These are phyloP conservation scores for Melieria picta DNA, from an alignment of 2,888 invertebrate genomes.

Conservation along the genomic window DNA sequence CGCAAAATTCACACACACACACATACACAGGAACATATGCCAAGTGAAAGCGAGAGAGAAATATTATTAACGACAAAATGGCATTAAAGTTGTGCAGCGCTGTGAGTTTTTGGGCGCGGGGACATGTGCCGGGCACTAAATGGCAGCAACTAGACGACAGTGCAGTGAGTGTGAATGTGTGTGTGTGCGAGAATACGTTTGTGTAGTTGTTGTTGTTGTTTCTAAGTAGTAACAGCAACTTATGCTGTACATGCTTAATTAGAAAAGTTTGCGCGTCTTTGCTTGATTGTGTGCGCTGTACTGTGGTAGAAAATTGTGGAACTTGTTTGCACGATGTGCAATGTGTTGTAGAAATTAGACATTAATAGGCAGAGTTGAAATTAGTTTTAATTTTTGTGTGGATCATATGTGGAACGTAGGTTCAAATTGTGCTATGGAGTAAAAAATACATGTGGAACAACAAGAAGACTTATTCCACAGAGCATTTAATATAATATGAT, in stretches of 20 bases:
- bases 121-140: not conserved
- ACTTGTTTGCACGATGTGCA: no score
- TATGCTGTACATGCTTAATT: slow-evolving; percentile 16
- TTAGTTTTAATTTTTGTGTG: no score
- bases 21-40: not conserved
- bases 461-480: no score
- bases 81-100: not conserved
- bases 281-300: not conserved
- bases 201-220: slow-evolving; percentile 3
- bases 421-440: no score
- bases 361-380: no score
- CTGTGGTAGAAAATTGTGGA: not conserved
- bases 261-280: slow-evolving; percentile 14
- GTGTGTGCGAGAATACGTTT: not conserved
- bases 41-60: slow-evolving; percentile 2
- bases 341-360: no score
- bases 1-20: not conserved
- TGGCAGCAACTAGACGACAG: not conserved
- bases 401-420: no score
- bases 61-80: slow-evolving; percentile 21
- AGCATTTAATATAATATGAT: no score
- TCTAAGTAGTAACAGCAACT: slow-evolving; percentile 13
- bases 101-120: no score
- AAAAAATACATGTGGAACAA: no score
- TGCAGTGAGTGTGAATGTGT: not conserved